These are phyloP conservation scores for Oceanites oceanicus DNA, from an alignment of 2,113 vertebrate species.

Conservation along the genomic window DNA sequence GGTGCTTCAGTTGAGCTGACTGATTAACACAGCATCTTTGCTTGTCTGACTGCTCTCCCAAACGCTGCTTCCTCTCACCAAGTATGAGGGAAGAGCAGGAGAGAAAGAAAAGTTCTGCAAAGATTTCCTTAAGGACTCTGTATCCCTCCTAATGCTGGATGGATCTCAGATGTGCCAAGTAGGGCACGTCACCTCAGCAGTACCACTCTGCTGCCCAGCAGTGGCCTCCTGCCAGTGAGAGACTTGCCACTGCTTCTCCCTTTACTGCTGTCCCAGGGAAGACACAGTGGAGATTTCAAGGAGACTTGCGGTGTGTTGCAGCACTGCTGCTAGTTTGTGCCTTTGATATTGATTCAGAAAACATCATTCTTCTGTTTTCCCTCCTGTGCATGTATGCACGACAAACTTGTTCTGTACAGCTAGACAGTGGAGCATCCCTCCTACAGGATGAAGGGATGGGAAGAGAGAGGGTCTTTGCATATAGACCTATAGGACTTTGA, in stretches of 20 bases:
- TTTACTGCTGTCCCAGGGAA: not conserved
- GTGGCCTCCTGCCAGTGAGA: not conserved
- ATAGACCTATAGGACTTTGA: not conserved
- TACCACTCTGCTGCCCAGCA: not conserved
- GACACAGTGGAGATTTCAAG: not conserved
- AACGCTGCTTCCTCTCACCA: rapidly evolving
- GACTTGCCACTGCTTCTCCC: not conserved
- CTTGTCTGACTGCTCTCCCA: not conserved
- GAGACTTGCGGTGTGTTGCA: not conserved
- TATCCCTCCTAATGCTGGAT: rapidly evolving
- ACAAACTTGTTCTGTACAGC: not conserved
- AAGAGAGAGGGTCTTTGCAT: not conserved
- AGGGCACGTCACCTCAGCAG: not conserved
- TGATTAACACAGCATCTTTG: not conserved
- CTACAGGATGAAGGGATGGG: not conserved
- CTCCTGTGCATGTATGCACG: not conserved
- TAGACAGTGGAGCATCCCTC: not conserved
- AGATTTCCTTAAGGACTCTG: not conserved
- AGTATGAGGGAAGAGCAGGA: not conserved
- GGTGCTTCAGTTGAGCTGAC: not conserved
- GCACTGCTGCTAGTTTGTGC: not conserved
- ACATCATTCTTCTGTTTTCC: not conserved
- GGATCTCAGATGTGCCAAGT: not conserved
- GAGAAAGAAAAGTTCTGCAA: not conserved
- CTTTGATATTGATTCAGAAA: not conserved